Conservation (phyloP, 2,113 vertebrate species). For the Eidolon helvum region DNA sequence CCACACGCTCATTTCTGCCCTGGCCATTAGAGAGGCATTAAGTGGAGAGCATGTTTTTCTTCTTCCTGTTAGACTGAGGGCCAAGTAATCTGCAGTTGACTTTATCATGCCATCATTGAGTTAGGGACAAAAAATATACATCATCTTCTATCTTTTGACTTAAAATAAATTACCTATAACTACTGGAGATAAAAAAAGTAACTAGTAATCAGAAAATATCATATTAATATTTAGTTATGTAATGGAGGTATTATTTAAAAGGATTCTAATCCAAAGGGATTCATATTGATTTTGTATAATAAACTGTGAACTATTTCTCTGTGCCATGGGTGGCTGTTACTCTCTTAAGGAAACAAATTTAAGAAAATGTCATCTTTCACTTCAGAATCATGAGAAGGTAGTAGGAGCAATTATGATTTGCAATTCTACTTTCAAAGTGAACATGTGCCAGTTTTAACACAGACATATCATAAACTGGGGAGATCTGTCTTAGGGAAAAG, state of each 20-base stretch:
- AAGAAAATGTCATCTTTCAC: background rate
- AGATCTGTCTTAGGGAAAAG: background rate
- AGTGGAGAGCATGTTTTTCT: background rate
- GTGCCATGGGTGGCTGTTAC: background rate
- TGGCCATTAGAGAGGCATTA: background rate
- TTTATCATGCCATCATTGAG: background rate
- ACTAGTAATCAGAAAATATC: background rate
- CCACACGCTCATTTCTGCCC: background rate
- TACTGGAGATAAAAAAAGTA: background rate
- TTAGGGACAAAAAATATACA: background rate
- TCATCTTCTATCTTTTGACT: background rate
- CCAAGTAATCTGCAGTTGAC: background rate
- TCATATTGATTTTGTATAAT: background rate
- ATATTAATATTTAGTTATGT: background rate
- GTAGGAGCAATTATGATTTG: background rate
- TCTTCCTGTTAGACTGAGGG: background rate
- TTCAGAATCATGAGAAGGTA: background rate
- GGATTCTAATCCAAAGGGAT: background rate
- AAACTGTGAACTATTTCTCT: background rate
- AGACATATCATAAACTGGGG: background rate
- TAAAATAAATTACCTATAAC: background rate
- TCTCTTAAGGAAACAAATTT: background rate
- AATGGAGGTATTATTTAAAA: background rate
- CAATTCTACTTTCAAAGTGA: background rate
- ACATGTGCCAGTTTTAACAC: background rate